A percentile compares a stretch with the other conserved stretches of the same genome.
phyloP scores from a whole-genome alignment of 2,113 vertebrate species.

The Campylomormyrus numenius region DNA sequence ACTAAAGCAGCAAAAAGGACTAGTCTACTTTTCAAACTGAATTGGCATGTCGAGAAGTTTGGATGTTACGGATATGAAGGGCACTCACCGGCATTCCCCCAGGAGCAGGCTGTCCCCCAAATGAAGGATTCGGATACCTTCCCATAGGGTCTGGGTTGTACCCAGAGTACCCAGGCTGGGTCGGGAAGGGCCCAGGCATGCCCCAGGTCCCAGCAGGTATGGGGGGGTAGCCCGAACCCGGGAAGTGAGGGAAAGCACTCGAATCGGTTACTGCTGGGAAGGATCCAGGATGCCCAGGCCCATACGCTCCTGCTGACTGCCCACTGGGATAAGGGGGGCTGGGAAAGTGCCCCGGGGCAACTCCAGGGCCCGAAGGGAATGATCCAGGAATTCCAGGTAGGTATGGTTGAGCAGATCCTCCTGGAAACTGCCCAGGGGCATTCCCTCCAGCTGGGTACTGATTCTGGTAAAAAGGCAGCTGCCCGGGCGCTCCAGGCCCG shows the following conservation, averaged over 20 bases:
- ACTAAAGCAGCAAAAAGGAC: neutral
- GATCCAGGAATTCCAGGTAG: slow-evolving; percentile 49
- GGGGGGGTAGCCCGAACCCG: slow-evolving; percentile 55
- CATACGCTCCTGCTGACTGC: slow-evolving; percentile 36
- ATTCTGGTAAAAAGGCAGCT: slow-evolving; percentile 35
- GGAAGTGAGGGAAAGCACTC: slow-evolving; percentile 48
- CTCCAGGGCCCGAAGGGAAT: slow-evolving; percentile 58
- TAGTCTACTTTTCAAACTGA: neutral
- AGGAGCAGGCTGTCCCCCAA: slow-evolving; percentile 52
- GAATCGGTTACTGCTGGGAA: slow-evolving; percentile 47
- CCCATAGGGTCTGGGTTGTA: slow-evolving; percentile 49
- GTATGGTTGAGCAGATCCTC: slow-evolving; percentile 51
- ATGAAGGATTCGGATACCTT: slow-evolving; percentile 41
- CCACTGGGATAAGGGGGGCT: slow-evolving; percentile 53
- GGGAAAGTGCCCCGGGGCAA: slow-evolving; percentile 57
- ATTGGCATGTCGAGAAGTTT: neutral
- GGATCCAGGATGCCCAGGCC: slow-evolving; percentile 18
- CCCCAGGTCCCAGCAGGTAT: slow-evolving; percentile 63
- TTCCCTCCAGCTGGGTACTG: slow-evolving; percentile 57
- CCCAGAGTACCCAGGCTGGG: slow-evolving; percentile 45
- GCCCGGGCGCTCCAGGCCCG: slow-evolving; percentile 28
- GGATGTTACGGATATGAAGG: too few species aligned
- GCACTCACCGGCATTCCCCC: slow-evolving; percentile 63
- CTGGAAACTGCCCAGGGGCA: slow-evolving; percentile 55
- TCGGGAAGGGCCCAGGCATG: slow-evolving; percentile 49